Conservation (phyloP, 2,888 invertebrate genomes). For the Dynastes hyllus region DNA sequence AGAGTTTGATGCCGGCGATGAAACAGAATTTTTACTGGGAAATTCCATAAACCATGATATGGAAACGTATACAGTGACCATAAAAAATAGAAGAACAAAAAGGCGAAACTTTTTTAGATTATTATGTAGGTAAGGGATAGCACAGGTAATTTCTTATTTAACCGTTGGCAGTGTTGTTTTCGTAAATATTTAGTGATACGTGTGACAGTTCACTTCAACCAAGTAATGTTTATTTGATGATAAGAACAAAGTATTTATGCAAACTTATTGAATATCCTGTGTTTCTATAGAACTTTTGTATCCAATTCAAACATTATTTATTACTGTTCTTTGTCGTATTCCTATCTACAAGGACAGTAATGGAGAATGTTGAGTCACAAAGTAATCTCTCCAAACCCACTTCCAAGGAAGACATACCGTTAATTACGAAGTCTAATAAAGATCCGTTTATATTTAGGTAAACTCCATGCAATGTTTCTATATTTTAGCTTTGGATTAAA, state of each 20-base stretch:
- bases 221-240: conserved; percentile 26
- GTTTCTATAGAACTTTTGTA: neutral
- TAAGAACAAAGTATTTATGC: conserved; percentile 1
- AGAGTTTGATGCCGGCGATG: conserved; percentile 70
- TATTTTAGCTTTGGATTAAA: neutral
- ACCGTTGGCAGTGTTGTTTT: conserved; percentile 48
- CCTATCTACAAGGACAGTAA: conserved; percentile 51
- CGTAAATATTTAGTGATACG: conserved; percentile 20
- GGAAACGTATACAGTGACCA: conserved; percentile 65
- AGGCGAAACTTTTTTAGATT: conserved; percentile 64
- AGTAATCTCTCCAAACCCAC: conserved; percentile 68
- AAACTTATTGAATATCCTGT: neutral
- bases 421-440: conserved; percentile 78
- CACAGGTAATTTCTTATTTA: conserved; percentile 43
- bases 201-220: conserved; percentile 40
- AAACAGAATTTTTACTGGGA: conserved; percentile 70
- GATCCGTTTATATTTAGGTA: conserved; percentile 78
- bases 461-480: conserved; percentile 53
- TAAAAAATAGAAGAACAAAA: conserved; percentile 65
- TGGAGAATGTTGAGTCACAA: conserved; percentile 69
- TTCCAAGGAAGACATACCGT: conserved; percentile 80
- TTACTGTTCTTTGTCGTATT: neutral
- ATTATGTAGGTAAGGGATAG: conserved; percentile 65
- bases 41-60: conserved; percentile 67
- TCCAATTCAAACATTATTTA: conserved; percentile 2